Evolutionary conservation across 1,140 invertebrate genomes (phyloP).

Genomic region (Brachionus manjavacas): DNA sequence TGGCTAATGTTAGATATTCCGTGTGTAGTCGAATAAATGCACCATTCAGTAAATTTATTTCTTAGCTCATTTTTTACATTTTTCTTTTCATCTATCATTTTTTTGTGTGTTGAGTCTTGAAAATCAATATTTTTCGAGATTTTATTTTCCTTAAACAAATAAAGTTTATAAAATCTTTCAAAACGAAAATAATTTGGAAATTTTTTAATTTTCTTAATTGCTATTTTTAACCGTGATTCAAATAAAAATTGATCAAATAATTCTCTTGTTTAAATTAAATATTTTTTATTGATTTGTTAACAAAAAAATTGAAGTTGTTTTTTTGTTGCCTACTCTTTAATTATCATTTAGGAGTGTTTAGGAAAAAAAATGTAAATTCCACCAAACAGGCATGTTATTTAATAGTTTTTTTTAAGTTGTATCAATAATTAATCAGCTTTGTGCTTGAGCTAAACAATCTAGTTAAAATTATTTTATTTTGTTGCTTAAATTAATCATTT

Average conservation of each 20-base stretch:
- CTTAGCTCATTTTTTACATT: neutral
- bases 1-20: constrained; percentile 1
- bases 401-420: neutral
- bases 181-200: neutral
- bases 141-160: neutral
- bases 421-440: neutral
- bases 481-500: too few species aligned
- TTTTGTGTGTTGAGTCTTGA: neutral
- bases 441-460: neutral
- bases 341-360: neutral
- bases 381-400: neutral
- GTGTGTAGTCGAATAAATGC: constrained; percentile 15
- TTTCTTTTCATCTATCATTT: neutral
- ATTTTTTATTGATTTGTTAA: neutral
- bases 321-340: neutral
- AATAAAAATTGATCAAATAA: neutral
- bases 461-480: too few species aligned
- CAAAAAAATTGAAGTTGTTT: neutral
- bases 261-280: neutral
- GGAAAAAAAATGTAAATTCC: neutral
- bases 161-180: neutral
- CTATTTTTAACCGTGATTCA: neutral
- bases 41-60: constrained; percentile 19
- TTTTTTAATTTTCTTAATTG: neutral
- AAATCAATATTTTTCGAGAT: neutral